Conservation (phyloP, 1,140 invertebrate species). For the Monochamus saltuarius region DNA sequence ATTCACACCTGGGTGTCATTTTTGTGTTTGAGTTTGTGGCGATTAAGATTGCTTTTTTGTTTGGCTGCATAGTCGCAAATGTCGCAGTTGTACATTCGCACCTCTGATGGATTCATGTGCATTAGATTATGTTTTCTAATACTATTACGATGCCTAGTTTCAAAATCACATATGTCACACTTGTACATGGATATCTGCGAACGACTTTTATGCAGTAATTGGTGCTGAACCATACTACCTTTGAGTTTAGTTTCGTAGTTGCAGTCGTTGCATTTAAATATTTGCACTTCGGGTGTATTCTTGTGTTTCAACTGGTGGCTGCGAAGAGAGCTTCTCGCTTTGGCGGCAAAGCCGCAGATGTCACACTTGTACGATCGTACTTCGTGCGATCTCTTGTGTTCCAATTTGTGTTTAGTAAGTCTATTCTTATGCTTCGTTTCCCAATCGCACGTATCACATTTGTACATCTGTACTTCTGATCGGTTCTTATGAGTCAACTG, state of each 20-base stretch:
- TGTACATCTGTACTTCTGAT: background rate
- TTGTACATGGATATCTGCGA: too few species aligned
- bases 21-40: too few species aligned
- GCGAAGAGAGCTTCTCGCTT: background rate
- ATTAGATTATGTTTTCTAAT: too few species aligned
- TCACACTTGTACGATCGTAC: background rate
- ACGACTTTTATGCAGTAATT: too few species aligned
- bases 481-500: too few species aligned
- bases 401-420: background rate
- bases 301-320: background rate
- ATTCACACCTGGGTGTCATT: too few species aligned
- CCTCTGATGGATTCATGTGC: too few species aligned
- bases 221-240: background rate
- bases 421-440: background rate
- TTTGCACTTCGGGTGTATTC: background rate
- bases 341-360: background rate
- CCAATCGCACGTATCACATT: background rate
- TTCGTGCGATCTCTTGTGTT: background rate
- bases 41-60: too few species aligned
- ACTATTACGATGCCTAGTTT: too few species aligned
- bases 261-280: background rate
- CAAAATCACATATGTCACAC: too few species aligned
- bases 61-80: too few species aligned
- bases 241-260: background rate
- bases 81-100: too few species aligned